These are phyloP conservation scores for Serilophus lunatus DNA, from an alignment of 2,113 vertebrate species.

Conservation along the genomic window DNA sequence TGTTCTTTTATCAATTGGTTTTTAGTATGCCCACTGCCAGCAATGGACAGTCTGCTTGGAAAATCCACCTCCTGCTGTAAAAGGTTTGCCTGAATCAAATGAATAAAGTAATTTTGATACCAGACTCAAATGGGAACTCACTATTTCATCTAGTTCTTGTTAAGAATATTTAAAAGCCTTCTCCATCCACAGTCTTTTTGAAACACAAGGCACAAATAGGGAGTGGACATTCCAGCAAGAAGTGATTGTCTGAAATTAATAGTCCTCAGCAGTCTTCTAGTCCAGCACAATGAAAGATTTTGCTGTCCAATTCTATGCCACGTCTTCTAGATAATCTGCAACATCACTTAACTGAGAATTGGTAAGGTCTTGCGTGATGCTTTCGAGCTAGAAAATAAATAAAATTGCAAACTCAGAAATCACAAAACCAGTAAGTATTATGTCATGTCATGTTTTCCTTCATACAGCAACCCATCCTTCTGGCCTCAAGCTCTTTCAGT, in stretches of 20 bases:
- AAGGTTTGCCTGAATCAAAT: conserved; percentile 1
- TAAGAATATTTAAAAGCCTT: conserved; percentile 48
- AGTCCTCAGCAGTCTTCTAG: conserved; percentile 1
- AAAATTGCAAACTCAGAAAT: neutral
- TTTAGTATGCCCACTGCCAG: conserved; percentile 18
- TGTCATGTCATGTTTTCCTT: neutral
- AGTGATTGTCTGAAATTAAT: conserved; percentile 60
- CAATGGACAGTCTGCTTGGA: neutral
- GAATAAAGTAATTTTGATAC: neutral
- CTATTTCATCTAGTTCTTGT: conserved; percentile 25
- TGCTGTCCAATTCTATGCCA: conserved; percentile 71
- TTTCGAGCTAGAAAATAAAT: conserved; percentile 76
- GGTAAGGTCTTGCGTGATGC: conserved; percentile 85
- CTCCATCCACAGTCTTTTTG: conserved; percentile 54
- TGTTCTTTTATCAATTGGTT: neutral
- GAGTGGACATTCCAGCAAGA: conserved; percentile 58
- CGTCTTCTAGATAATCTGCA: conserved; percentile 90
- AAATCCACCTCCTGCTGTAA: conserved; percentile 16
- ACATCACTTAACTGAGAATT: conserved; percentile 84
- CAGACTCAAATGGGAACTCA: conserved; percentile 1
- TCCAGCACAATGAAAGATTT: neutral
- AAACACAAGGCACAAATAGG: conserved; percentile 71
- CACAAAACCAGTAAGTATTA: neutral
- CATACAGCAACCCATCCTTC: neutral
- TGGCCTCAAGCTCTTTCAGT: neutral